Evolutionary conservation across 2,797 vertebrate genomes (phyloP).

Genomic region (Phoxinus dragarum): DNA sequence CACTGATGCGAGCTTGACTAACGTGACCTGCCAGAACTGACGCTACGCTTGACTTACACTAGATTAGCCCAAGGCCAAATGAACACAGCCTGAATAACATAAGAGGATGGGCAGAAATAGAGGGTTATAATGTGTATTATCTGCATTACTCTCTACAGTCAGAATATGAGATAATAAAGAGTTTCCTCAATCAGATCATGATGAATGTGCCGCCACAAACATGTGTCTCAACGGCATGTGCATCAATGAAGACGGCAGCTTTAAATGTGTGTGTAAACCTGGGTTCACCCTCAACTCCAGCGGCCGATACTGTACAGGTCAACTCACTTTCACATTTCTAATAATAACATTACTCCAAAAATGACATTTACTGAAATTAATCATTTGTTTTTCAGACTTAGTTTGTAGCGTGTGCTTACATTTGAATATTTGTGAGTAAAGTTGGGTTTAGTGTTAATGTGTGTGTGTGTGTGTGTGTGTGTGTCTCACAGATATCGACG

Average conservation of each 20-base stretch:
- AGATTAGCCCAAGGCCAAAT: not conserved
- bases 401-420: not conserved
- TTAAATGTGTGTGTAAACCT: conserved; percentile 83
- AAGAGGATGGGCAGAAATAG: not conserved
- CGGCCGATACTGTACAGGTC: conserved; percentile 79
- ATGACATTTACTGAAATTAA: not conserved
- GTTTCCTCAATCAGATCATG: conserved; percentile 69
- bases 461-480: not conserved
- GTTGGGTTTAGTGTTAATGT: not conserved
- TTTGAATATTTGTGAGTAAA: not conserved
- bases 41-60: not conserved
- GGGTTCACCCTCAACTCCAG: conserved; percentile 78
- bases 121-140: not conserved
- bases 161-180: not conserved
- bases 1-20: too few relatives aligned
- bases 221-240: conserved; percentile 84
- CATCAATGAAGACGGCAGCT: conserved; percentile 85
- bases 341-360: not conserved
- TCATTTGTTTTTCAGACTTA: not conserved
- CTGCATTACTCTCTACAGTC: not conserved
- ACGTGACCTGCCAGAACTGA: too few relatives aligned
- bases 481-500: conserved; percentile 75
- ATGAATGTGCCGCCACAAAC: conserved; percentile 78
- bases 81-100: not conserved
- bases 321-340: conserved; percentile 23